Percentiles rank a stretch among this genome's conserved stretches.
Conservation (phyloP, 2,797 vertebrate species). For the Phalloptychus januarius region DNA sequence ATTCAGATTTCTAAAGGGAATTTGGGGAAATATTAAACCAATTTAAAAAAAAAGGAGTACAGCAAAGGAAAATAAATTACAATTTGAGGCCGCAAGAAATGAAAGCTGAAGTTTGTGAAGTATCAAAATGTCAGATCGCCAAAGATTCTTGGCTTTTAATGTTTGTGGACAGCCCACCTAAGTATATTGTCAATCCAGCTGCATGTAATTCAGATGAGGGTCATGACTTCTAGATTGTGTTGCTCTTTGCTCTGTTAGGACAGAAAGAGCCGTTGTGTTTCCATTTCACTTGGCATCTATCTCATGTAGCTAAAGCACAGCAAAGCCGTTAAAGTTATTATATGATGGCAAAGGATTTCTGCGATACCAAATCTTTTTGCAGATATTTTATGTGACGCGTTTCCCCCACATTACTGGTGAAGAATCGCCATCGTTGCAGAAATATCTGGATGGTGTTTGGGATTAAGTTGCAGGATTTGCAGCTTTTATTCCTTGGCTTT, state of each 20-base stretch:
- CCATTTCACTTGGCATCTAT: background rate
- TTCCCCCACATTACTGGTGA: background rate
- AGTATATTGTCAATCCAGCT: background rate
- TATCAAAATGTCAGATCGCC: background rate
- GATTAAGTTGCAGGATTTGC: background rate
- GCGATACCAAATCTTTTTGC: background rate
- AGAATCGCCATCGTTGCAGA: background rate
- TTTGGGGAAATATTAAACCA: constrained; percentile 2
- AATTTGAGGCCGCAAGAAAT: background rate
- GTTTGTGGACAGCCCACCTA: background rate
- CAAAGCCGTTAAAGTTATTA: background rate
- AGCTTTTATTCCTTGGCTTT: background rate
- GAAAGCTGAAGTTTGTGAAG: background rate
- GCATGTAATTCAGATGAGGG: constrained; percentile 2
- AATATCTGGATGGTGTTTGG: background rate
- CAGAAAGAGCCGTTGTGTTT: constrained; percentile 6
- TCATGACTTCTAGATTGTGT: constrained; percentile 9
- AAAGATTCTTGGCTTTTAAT: background rate
- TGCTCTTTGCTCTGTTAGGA: background rate
- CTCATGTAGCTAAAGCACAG: background rate
- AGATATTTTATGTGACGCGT: constrained; percentile 1
- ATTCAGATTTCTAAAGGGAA: background rate
- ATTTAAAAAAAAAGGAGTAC: background rate
- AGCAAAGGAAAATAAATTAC: background rate
- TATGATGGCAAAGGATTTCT: background rate